Evolutionary conservation across 2,797 vertebrate genomes (phyloP).

Genomic region (Semaprochilodus insignis): DNA sequence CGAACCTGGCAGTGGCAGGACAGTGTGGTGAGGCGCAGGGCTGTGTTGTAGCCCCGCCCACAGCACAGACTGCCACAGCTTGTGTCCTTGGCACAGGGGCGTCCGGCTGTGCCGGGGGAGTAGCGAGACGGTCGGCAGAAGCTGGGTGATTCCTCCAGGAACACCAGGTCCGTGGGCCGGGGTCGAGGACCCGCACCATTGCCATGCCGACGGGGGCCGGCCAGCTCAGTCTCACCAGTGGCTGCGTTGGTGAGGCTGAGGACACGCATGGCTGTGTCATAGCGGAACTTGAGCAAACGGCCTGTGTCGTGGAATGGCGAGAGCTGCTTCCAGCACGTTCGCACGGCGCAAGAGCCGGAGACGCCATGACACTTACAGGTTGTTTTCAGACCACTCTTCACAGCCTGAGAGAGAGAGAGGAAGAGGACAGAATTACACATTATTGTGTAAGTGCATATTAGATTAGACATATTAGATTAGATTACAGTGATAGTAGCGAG

Average conservation of each 20-base stretch:
- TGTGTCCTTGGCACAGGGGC: constrained; percentile 89
- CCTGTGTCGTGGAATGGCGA: constrained; percentile 94
- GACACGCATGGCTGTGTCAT: constrained; percentile 87
- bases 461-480: no score
- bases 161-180: constrained; percentile 87
- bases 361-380: constrained; percentile 98
- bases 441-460: no score
- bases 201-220: constrained; percentile 75
- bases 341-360: constrained; percentile 93
- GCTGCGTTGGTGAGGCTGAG: constrained; percentile 92
- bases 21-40: constrained; percentile 89
- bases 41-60: constrained; percentile 95
- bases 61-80: constrained; percentile 96
- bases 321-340: constrained; percentile 99
- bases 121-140: constrained; percentile 94
- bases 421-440: no score
- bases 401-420: constrained; percentile 77
- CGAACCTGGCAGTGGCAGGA: constrained; percentile 98
- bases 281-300: constrained; percentile 89
- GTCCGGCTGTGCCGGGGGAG: constrained; percentile 89
- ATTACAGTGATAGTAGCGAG: no score
- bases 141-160: constrained; percentile 95
- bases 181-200: constrained; percentile 63
- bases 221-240: constrained; percentile 89
- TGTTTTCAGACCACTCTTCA: constrained; percentile 95